Evolutionary conservation across 2,113 vertebrate genomes (phyloP).

Genomic region (Ancistrus triradiatus): DNA sequence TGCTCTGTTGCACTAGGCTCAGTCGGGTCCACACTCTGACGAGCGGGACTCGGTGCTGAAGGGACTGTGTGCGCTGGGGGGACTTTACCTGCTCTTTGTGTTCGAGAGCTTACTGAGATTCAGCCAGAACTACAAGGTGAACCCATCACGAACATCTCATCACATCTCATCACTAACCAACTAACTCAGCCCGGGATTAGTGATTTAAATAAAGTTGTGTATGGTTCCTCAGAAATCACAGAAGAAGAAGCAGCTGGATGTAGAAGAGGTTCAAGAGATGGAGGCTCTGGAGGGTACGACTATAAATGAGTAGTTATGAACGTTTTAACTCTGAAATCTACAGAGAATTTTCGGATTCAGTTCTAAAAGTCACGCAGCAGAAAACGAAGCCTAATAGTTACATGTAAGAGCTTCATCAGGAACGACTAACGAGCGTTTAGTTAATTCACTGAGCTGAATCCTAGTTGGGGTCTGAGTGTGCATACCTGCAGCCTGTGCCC

Average conservation of each 20-base stretch:
- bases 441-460: neutral
- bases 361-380: too few relatives aligned
- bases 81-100: slow-evolving; percentile 72
- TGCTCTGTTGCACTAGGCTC: too few relatives aligned
- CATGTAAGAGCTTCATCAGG: too few relatives aligned
- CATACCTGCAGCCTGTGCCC: too few relatives aligned
- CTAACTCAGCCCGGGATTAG: neutral
- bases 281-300: slow-evolving; percentile 33
- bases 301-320: neutral
- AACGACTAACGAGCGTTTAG: too few relatives aligned
- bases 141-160: too few relatives aligned
- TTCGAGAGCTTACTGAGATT: slow-evolving; percentile 67
- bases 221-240: slow-evolving; percentile 23
- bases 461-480: too few relatives aligned
- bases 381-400: too few relatives aligned
- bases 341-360: too few relatives aligned
- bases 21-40: slow-evolving; percentile 42
- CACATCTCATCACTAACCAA: too few relatives aligned
- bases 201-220: neutral
- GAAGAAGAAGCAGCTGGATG: slow-evolving; percentile 27
- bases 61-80: slow-evolving; percentile 66
- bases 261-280: slow-evolving; percentile 22
- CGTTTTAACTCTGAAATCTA: too few relatives aligned
- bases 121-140: slow-evolving; percentile 44
- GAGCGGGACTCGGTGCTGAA: slow-evolving; percentile 61